phyloP scores from a whole-genome alignment of 1,140 invertebrate species.

The Pogonomyrmex barbatus region DNA sequence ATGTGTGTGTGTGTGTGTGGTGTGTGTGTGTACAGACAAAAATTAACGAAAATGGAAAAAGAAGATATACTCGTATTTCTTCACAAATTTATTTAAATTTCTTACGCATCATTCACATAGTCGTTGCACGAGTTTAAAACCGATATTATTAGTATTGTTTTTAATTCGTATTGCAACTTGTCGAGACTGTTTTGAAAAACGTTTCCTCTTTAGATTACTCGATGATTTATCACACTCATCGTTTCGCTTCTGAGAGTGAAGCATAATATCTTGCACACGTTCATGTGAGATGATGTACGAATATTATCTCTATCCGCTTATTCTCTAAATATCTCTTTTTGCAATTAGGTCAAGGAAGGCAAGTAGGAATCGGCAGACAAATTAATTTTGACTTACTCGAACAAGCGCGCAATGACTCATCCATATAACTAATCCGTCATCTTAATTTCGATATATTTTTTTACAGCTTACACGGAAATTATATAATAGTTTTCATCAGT shows the following conservation, averaged over 20 bases:
- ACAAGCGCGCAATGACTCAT: not conserved
- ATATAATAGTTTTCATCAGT: not conserved
- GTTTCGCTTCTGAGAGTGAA: constrained; percentile 24
- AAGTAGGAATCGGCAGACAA: not conserved
- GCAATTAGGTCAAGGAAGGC: constrained; percentile 33
- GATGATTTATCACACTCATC: constrained; percentile 12
- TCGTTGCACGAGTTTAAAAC: constrained; percentile 3
- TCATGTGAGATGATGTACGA: constrained; percentile 51
- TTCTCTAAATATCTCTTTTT: constrained; percentile 4
- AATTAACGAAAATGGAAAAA: not conserved
- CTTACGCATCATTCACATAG: not conserved
- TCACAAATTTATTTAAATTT: not conserved
- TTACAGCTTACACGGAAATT: constrained; percentile 16
- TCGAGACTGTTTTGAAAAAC: constrained; percentile 38
- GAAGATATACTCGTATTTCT: not conserved
- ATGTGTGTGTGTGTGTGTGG: too few species aligned
- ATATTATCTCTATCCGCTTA: constrained; percentile 55
- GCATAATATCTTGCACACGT: constrained; percentile 12
- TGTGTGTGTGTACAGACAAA: not conserved
- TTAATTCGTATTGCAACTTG: not conserved
- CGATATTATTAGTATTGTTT: constrained; percentile 40
- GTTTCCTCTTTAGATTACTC: constrained; percentile 73
- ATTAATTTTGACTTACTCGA: constrained; percentile 30
- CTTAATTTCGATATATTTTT: not conserved
- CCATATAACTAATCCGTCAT: not conserved